phyloP scores from a whole-genome alignment of 2,797 vertebrate species.

The Hirundo rustica region DNA sequence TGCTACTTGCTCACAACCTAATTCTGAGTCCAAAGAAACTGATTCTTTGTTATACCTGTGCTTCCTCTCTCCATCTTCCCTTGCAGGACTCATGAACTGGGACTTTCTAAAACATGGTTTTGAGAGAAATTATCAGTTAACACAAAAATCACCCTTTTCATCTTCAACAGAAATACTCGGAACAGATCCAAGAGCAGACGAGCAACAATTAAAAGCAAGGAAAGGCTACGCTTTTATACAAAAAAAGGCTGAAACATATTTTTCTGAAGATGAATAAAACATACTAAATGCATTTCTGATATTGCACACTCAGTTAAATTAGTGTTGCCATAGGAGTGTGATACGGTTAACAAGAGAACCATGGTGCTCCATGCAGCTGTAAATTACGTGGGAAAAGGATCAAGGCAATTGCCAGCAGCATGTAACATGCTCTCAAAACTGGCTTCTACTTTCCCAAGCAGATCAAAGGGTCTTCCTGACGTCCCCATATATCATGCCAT shows the following conservation, averaged over 20 bases:
- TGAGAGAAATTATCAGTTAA: neutral
- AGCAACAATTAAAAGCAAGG: neutral
- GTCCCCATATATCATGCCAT: fast-evolving
- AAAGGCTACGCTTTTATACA: neutral
- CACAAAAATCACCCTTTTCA: neutral
- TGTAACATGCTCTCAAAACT: neutral
- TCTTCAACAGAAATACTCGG: neutral
- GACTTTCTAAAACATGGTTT: neutral
- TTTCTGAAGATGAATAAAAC: neutral
- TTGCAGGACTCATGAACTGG: fast-evolving
- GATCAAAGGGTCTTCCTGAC: neutral
- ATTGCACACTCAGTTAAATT: neutral
- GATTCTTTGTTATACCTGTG: neutral
- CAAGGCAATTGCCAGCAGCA: neutral
- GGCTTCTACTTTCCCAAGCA: neutral
- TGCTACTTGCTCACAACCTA: neutral
- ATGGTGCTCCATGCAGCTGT: fast-evolving
- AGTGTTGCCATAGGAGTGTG: neutral
- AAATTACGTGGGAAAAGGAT: fast-evolving
- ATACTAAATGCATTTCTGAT: neutral
- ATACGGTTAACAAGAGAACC: neutral
- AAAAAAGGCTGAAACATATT: neutral
- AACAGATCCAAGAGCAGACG: neutral
- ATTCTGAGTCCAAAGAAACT: neutral
- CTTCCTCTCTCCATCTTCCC: neutral